These are phyloP conservation scores for Apodemia mormo DNA, from an alignment of 2,888 invertebrate species.

Conservation along the genomic window DNA sequence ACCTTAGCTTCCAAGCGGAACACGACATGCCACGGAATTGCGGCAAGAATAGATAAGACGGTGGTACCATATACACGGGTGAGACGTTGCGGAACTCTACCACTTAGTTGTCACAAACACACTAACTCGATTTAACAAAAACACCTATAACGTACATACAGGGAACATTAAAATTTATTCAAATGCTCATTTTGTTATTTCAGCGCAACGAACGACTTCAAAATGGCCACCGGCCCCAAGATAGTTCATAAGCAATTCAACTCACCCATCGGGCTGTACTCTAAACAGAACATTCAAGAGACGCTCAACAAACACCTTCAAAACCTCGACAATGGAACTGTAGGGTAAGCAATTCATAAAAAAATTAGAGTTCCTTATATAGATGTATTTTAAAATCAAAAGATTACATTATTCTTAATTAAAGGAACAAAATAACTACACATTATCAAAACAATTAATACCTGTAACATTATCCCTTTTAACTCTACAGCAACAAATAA, in stretches of 20 bases:
- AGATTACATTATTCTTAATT: background rate
- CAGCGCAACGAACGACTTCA: constrained; percentile 80
- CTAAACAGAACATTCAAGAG: constrained; percentile 89
- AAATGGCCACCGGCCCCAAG: constrained; percentile 87
- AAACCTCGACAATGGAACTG: constrained; percentile 88
- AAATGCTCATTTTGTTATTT: constrained; percentile 40
- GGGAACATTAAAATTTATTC: background rate
- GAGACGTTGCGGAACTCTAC: too few species aligned
- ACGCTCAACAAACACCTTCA: constrained; percentile 89
- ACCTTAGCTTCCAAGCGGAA: too few species aligned
- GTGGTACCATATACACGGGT: too few species aligned
- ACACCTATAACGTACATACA: background rate
- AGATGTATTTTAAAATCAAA: too few species aligned
- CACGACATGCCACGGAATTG: too few species aligned
- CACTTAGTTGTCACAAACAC: too few species aligned
- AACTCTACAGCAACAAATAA: background rate
- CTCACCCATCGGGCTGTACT: constrained; percentile 93
- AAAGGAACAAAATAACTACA: background rate
- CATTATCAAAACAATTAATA: background rate
- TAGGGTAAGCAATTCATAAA: constrained; percentile 85
- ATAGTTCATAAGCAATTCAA: constrained; percentile 95
- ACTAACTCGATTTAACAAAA: background rate
- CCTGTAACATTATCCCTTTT: background rate
- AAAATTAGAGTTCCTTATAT: background rate
- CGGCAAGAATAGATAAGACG: too few species aligned